A percentile compares a stretch with the other conserved stretches of the same genome.
Evolutionary conservation across 2,797 vertebrate species (phyloP).

Genomic region (Periophthalmus magnuspinnatus): DNA sequence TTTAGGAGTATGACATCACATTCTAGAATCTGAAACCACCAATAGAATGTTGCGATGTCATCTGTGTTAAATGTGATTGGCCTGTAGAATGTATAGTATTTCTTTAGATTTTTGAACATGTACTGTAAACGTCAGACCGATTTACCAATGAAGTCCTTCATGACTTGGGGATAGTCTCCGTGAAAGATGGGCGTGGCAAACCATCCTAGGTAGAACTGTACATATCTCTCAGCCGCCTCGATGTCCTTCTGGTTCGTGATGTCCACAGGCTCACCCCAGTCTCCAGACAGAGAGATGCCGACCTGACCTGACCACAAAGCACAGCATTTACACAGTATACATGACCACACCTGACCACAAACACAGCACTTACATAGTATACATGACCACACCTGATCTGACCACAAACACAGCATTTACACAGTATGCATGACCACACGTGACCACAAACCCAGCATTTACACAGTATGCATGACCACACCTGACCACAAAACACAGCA

Average conservation of each 20-base stretch:
- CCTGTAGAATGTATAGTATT: too few relatives aligned
- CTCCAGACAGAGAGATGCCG: constrained; percentile 89
- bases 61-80: too few relatives aligned
- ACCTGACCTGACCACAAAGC: constrained; percentile 79
- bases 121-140: background rate
- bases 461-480: background rate
- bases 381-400: too few relatives aligned
- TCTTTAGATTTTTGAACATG: too few relatives aligned
- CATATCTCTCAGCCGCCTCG: constrained; percentile 90
- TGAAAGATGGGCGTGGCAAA: constrained; percentile 92
- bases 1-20: too few relatives aligned
- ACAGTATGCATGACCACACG: too few relatives aligned
- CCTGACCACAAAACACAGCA: background rate
- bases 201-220: constrained; percentile 94
- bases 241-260: constrained; percentile 84
- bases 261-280: constrained; percentile 92
- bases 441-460: background rate
- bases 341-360: constrained; percentile 78
- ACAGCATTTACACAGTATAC: background rate
- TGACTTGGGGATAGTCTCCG: constrained; percentile 94
- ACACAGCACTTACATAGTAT: too few relatives aligned
- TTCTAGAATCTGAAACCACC: too few relatives aligned
- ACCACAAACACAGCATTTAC: too few relatives aligned
- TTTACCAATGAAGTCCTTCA: constrained; percentile 91
- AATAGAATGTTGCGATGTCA: too few relatives aligned